Conservation (phyloP, 2,888 invertebrate species). For the Epinotia bilunana region DNA sequence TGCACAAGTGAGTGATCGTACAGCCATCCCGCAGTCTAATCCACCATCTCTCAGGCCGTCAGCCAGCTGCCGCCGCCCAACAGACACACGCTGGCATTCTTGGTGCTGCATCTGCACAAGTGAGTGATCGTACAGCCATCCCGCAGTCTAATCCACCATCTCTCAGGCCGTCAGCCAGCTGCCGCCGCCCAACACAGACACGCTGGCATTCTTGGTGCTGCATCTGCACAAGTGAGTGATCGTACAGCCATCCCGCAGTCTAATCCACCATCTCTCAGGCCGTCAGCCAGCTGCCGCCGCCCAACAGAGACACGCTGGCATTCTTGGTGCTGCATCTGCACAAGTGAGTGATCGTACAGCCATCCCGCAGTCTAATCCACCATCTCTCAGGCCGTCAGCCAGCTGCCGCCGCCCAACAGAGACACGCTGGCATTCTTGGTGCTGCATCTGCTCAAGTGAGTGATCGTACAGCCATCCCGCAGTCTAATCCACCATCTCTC, state of each 20-base stretch:
- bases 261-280: slow-evolving; percentile 55
- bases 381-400: no score
- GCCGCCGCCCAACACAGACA: slow-evolving; percentile 84
- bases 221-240: no score
- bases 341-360: slow-evolving; percentile 9
- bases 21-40: no score
- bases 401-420: no score
- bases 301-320: neutral
- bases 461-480: no score
- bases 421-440: no score
- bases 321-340: no score
- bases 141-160: slow-evolving; percentile 57
- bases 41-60: slow-evolving; percentile 82
- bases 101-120: neutral
- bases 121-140: neutral
- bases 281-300: no score
- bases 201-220: no score
- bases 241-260: no score
- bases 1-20: slow-evolving; percentile 77
- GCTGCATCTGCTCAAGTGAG: no score
- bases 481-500: slow-evolving; percentile 59
- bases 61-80: slow-evolving; percentile 80
- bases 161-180: slow-evolving; percentile 92
- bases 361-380: no score
- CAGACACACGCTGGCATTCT: slow-evolving; percentile 79